Percentiles rank a stretch among this genome's conserved stretches.
Evolutionary conservation across 2,888 invertebrate genomes (phyloP).

Genomic region (Melipona bicolor): DNA sequence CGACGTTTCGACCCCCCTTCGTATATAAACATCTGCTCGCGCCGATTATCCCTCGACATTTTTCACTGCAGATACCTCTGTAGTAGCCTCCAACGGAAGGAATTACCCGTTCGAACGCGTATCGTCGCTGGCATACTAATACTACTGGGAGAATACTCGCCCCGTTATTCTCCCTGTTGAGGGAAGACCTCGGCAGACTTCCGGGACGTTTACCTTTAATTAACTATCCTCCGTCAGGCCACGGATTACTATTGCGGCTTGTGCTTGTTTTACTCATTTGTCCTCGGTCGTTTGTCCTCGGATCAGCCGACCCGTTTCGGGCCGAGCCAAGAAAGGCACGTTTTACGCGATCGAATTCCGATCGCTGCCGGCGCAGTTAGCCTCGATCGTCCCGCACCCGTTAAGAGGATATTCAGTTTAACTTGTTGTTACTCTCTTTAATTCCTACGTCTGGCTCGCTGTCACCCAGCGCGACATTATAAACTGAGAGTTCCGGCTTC

Average conservation of each 20-base stretch:
- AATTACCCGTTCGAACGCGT: constrained; percentile 20
- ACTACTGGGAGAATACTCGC: background rate
- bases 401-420: too few species aligned
- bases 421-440: too few species aligned
- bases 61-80: constrained; percentile 24
- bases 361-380: background rate
- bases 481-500: too few species aligned
- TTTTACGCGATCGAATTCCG: background rate
- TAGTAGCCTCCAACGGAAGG: background rate
- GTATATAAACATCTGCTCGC: constrained; percentile 63
- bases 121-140: constrained; percentile 36
- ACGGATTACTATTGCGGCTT: constrained; percentile 39
- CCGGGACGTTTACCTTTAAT: constrained; percentile 56
- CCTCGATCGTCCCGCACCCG: background rate
- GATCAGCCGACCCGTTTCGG: constrained; percentile 17
- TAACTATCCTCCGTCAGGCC: constrained; percentile 34
- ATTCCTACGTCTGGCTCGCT: too few species aligned
- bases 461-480: too few species aligned
- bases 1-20: constrained; percentile 4
- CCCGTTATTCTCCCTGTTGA: background rate
- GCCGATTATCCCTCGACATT: constrained; percentile 70
- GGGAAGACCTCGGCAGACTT: constrained; percentile 8
- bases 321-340: constrained; percentile 2
- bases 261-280: constrained; percentile 44
- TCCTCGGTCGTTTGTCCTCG: background rate